Percentiles rank a stretch among this genome's conserved stretches.
These are phyloP conservation scores for Epinephelus malabaricus DNA, from an alignment of 2,797 vertebrate species.

Conservation along the genomic window DNA sequence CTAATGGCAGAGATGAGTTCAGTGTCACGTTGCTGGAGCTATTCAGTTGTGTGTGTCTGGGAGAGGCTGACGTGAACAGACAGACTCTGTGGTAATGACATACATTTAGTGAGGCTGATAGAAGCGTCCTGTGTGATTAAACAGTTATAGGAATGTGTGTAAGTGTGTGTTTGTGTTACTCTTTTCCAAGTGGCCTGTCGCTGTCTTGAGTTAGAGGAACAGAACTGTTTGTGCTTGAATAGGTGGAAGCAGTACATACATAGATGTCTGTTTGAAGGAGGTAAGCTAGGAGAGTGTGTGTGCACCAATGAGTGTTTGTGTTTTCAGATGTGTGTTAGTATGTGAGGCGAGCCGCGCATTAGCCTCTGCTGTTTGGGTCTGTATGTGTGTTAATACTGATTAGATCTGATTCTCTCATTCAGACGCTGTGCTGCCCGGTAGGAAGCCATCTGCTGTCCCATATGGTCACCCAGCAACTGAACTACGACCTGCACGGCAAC, in stretches of 20 bases:
- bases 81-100: constrained; percentile 28
- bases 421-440: constrained; percentile 51
- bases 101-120: constrained; percentile 20
- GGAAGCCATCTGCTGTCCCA: constrained; percentile 80
- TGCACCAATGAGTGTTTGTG: constrained; percentile 3
- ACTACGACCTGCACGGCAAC: constrained; percentile 52
- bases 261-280: not conserved
- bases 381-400: constrained; percentile 67
- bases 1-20: constrained; percentile 15
- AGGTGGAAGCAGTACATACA: not conserved
- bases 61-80: constrained; percentile 16
- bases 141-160: constrained; percentile 38
- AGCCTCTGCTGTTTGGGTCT: constrained; percentile 42
- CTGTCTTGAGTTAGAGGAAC: constrained; percentile 20
- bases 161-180: constrained; percentile 25
- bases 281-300: not conserved
- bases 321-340: constrained; percentile 30
- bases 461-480: constrained; percentile 73
- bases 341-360: constrained; percentile 17
- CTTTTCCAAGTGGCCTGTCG: constrained; percentile 12
- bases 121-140: constrained; percentile 39
- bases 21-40: constrained; percentile 7
- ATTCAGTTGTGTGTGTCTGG: constrained; percentile 15
- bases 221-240: constrained; percentile 47
- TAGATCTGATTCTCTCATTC: constrained; percentile 72